phyloP scores from a whole-genome alignment of 2,797 vertebrate genomes.

The Ambastaia sidthimunki region DNA sequence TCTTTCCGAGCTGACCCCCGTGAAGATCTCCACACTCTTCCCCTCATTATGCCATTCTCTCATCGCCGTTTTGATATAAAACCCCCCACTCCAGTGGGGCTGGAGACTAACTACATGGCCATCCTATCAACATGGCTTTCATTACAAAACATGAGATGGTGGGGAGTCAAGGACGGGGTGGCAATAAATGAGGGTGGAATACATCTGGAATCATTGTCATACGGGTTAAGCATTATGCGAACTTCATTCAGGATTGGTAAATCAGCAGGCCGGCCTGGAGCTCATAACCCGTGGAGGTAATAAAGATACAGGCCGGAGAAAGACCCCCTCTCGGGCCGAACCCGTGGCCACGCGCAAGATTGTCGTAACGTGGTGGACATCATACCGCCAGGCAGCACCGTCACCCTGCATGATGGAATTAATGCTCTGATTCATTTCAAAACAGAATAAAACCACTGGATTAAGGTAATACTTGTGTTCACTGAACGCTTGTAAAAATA shows the following conservation, averaged over 20 bases:
- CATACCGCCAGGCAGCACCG: conserved; percentile 54
- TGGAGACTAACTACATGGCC: conserved; percentile 81
- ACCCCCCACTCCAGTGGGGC: conserved; percentile 79
- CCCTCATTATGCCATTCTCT: conserved; percentile 86
- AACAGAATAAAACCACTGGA: conserved; percentile 6
- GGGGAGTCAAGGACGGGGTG: conserved; percentile 85
- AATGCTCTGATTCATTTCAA: conserved; percentile 48
- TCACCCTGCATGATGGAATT: conserved; percentile 48
- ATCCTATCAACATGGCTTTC: conserved; percentile 88
- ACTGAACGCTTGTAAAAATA: conserved; percentile 25
- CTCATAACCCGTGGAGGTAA: conserved; percentile 81
- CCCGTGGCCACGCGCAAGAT: conserved; percentile 47
- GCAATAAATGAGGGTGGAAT: conserved; percentile 88
- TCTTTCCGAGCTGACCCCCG: conserved; percentile 83
- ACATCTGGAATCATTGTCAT: conserved; percentile 86
- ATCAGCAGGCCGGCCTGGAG: conserved; percentile 77
- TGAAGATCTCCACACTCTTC: conserved; percentile 82
- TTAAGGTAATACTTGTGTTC: conserved; percentile 25
- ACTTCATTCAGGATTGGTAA: conserved; percentile 87
- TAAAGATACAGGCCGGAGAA: conserved; percentile 80
- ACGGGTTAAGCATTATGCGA: conserved; percentile 82
- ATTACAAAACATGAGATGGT: conserved; percentile 90
- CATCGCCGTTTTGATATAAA: conserved; percentile 86
- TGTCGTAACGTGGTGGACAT: conserved; percentile 57
- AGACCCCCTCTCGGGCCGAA: conserved; percentile 61